Conservation (phyloP, 2,113 vertebrate species). For the Gasterosteus nipponicus region DNA sequence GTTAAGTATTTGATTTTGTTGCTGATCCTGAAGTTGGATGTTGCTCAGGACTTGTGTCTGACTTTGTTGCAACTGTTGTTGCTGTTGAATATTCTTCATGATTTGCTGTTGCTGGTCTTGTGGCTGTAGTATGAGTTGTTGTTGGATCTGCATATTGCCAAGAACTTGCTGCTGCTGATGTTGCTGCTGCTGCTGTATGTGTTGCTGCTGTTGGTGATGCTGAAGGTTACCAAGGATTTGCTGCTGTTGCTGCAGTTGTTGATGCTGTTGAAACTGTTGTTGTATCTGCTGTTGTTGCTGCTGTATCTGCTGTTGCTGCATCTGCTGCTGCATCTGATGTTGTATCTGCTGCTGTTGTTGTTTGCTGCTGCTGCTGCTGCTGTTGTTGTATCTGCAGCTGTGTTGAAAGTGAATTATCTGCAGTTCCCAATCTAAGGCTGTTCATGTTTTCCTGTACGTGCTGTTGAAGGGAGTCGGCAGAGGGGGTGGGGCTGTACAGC, state of each 20-base stretch:
- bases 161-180: slow-evolving; percentile 74
- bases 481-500: slow-evolving; percentile 77
- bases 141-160: slow-evolving; percentile 75
- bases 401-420: slow-evolving; percentile 84
- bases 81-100: slow-evolving; percentile 78
- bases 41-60: slow-evolving; percentile 72
- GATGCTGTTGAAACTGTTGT: no score
- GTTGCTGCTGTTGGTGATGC: slow-evolving; percentile 67
- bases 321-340: slow-evolving; percentile 86
- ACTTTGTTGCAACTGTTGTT: slow-evolving; percentile 72
- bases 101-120: slow-evolving; percentile 82
- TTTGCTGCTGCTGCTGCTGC: slow-evolving; percentile 74
- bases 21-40: slow-evolving; percentile 77
- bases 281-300: slow-evolving; percentile 62
- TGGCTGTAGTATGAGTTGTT: slow-evolving; percentile 83
- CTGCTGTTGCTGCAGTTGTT: slow-evolving; percentile 61
- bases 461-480: slow-evolving; percentile 81
- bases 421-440: slow-evolving; percentile 86
- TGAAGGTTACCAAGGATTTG: slow-evolving; percentile 71
- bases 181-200: slow-evolving; percentile 58
- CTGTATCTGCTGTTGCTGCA: slow-evolving; percentile 78
- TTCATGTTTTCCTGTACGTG: slow-evolving; percentile 87
- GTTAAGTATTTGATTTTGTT: slow-evolving; percentile 76
- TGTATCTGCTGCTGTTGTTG: slow-evolving; percentile 71
- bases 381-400: slow-evolving; percentile 85